Evolutionary conservation across 2,797 vertebrate genomes (phyloP), one percentile per base, ranked within the genome.

Genomic region (Urophycis tenuis): DNA sequence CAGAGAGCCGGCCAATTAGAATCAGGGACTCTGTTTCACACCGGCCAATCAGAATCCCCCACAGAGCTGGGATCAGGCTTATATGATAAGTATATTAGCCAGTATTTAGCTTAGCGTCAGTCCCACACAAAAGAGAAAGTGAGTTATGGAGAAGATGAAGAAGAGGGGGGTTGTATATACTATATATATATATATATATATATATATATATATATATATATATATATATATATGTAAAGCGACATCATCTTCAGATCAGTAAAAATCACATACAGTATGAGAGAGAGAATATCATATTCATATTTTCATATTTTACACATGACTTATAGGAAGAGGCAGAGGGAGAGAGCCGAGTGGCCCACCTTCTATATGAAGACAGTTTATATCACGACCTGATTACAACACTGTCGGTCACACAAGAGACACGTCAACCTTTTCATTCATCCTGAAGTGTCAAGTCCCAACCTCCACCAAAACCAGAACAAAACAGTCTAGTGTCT

Each of bases 21-120:
- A 17, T 41, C 39, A 78, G 85, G 85, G 85, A 89, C 84, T n/a
- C n/a, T 22, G 88, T 86, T 87, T 86, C 87, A 86, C 85, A 84
- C 86, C 85, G 86, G 77, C 83, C 75, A 83, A 86, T 88, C 88
- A 89, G 80, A 80, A 81, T 81, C 86, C 87, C 22, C 22, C 87
- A 82, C 87, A 87, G 89, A 87, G 77, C 35, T 11, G 39, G 88
- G 88, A 88, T 90, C 85, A 88, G 80, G 83, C 88, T 85, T 77
- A 35, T 88, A 85, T 87, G 82, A 84, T 84, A 72, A 90, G 81
- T 86, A 81, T 81, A 83, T 88, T 86, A 85, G 81, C 76, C 69
- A 1, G 49, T 84, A 75, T 84, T 86, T 88, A 86, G 86, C 89
- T 90, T 89, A 83, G 80, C 75, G 85, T 77, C 72, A 82, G 88